phyloP scores from a whole-genome alignment of 2,113 vertebrate genomes.

The Rhadina sibilatrix region DNA sequence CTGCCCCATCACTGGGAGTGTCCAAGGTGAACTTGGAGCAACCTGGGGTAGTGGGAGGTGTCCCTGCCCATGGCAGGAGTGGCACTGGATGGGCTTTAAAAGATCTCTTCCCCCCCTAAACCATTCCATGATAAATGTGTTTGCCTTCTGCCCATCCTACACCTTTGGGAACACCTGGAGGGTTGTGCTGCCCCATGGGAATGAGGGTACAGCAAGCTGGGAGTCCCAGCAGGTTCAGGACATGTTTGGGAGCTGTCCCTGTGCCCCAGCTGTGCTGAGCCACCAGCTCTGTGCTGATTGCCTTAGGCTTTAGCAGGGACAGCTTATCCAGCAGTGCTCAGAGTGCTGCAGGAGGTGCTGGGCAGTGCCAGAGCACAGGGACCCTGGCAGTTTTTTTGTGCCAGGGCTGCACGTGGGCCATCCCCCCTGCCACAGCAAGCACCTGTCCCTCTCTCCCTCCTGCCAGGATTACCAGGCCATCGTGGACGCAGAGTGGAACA shows the following conservation, averaged over 20 bases:
- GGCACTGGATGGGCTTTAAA: neutral
- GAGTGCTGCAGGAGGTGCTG: neutral
- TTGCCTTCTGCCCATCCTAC: neutral
- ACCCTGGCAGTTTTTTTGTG: neutral
- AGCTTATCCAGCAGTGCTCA: neutral
- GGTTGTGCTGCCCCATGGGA: neutral
- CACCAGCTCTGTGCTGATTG: too few relatives aligned
- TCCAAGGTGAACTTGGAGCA: fast-evolving
- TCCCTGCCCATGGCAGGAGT: neutral
- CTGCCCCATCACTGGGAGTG: neutral
- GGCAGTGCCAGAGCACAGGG: neutral
- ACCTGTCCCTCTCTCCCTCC: fast-evolving
- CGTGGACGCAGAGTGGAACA: conserved; percentile 97
- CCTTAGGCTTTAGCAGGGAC: neutral
- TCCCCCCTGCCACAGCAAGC: fast-evolving
- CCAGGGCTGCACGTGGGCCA: fast-evolving
- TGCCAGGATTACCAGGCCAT: conserved; percentile 95
- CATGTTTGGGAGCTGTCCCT: neutral
- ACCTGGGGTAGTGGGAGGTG: fast-evolving
- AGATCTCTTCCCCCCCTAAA: neutral
- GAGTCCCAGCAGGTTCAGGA: neutral
- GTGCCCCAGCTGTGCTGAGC: neutral
- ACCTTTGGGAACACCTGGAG: neutral
- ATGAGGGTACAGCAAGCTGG: neutral
- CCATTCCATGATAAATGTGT: neutral